These are phyloP conservation scores for Falco novaeseelandiae DNA, from an alignment of 2,797 vertebrate genomes.

Conservation along the genomic window DNA sequence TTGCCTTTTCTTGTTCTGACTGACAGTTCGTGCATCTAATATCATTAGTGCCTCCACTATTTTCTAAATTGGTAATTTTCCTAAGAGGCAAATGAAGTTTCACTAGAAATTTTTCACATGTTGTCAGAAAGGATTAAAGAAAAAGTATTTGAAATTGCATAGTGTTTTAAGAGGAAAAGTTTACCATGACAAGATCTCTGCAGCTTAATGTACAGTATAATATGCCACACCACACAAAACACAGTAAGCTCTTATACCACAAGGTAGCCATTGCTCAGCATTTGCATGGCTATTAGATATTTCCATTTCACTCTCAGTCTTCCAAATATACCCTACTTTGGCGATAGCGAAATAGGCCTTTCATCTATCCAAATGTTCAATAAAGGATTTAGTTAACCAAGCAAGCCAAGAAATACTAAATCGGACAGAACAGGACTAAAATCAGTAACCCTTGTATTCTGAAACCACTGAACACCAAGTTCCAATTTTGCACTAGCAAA, in stretches of 20 bases:
- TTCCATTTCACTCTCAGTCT: neutral
- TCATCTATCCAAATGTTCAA: neutral
- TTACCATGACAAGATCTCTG: neutral
- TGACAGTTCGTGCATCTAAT: neutral
- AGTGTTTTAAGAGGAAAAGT: neutral
- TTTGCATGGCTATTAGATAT: neutral
- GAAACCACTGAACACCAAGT: neutral
- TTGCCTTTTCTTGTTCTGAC: conserved; percentile 6
- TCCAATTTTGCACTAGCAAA: neutral
- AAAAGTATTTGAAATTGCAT: neutral
- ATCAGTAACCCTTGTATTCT: neutral
- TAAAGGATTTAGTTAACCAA: neutral
- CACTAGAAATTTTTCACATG: neutral
- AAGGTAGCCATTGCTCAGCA: neutral
- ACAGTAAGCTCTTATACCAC: neutral
- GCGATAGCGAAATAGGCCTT: neutral
- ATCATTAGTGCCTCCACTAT: neutral
- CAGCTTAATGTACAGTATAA: neutral
- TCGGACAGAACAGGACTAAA: neutral
- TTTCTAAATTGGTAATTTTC: conserved; percentile 1
- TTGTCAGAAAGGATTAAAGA: neutral
- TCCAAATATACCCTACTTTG: neutral
- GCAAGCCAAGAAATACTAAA: neutral
- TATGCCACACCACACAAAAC: neutral
- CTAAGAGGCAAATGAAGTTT: neutral